Conservation (phyloP, 2,113 vertebrate species). For the Elgaria multicarinata region DNA sequence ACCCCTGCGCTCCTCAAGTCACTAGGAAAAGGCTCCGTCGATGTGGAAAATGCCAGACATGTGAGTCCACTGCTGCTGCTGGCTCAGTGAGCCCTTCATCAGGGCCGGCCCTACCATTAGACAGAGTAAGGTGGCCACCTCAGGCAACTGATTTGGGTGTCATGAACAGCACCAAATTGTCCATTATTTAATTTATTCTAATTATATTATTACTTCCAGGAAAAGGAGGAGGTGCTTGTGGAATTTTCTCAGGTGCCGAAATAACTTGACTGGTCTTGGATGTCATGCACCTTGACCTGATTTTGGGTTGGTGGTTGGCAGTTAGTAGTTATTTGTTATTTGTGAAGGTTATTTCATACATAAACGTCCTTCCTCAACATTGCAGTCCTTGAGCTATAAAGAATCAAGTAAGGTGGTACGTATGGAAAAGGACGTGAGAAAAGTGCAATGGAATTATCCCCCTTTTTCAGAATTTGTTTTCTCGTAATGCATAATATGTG, state of each 20-base stretch:
- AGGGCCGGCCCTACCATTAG: not conserved
- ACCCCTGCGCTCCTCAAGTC: slow-evolving; percentile 47
- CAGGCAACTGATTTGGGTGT: not conserved
- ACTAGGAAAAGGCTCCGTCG: slow-evolving; percentile 43
- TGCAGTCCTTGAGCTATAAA: not conserved
- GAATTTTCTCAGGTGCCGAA: not conserved
- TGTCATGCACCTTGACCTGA: not conserved
- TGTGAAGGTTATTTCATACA: not conserved
- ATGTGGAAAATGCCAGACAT: slow-evolving; percentile 56
- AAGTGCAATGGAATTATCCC: not conserved
- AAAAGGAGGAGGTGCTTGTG: not conserved
- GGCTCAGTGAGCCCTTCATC: not conserved
- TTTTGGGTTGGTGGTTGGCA: no score
- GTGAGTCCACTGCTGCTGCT: slow-evolving; percentile 52
- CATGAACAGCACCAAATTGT: not conserved
- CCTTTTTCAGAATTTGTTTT: not conserved
- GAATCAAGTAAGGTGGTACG: not conserved
- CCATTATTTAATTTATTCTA: not conserved
- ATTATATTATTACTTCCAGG: not conserved
- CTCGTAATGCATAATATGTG: no score
- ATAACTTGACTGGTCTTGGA: not conserved
- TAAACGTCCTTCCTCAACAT: not conserved
- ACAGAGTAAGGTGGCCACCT: not conserved
- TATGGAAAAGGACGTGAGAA: not conserved
- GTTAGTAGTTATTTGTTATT: no score